Evolutionary conservation across 2,797 vertebrate species (phyloP).

Genomic region (Siniperca scherzeri): DNA sequence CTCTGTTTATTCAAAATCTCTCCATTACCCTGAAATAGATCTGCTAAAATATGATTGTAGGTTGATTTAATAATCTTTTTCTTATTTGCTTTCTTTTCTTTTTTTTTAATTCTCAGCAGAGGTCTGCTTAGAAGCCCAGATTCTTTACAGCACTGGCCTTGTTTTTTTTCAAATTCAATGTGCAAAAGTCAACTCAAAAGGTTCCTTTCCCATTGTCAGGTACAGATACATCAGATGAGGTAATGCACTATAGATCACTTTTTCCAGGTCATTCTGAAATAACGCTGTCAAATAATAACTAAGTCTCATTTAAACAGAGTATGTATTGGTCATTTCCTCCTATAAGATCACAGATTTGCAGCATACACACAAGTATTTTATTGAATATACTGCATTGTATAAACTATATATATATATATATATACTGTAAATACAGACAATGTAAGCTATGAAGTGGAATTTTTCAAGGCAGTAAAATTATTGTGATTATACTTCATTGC

Average conservation of each 20-base stretch:
- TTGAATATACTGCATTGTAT: not conserved
- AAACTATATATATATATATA: not conserved
- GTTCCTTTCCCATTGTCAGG: not conserved
- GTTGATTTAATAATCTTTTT: not conserved
- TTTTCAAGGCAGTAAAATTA: not conserved
- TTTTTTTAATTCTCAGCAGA: not conserved
- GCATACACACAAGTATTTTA: not conserved
- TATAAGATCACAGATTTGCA: not conserved
- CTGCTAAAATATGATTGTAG: not conserved
- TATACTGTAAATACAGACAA: not conserved
- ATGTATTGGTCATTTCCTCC: not conserved
- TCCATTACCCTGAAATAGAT: not conserved
- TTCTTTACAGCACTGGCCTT: not conserved
- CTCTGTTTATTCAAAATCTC: not conserved
- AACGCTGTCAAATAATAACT: not conserved
- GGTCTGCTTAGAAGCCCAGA: not conserved
- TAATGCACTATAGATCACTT: not conserved
- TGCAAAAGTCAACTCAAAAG: not conserved
- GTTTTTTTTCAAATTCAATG: not conserved
- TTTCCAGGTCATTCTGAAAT: slow-evolving; percentile 1
- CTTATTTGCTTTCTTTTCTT: not conserved
- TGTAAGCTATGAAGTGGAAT: not conserved
- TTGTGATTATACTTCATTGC: not conserved
- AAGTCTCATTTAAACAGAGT: not conserved
- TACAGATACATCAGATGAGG: not conserved